Evolutionary conservation across 2,113 vertebrate species (phyloP).

Genomic region (Eptesicus fuscus): DNA sequence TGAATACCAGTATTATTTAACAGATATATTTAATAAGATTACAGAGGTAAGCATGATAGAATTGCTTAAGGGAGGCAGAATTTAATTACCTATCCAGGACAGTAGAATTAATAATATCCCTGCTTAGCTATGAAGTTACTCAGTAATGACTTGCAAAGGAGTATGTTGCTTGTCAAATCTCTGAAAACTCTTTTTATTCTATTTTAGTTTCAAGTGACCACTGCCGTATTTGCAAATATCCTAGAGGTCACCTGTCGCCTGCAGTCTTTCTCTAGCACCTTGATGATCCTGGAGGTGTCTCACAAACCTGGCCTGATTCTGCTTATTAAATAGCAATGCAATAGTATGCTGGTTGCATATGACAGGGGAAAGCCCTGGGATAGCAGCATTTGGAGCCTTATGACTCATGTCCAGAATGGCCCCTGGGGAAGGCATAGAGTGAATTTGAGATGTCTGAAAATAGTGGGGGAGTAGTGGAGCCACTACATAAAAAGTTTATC

Average conservation of each 20-base stretch:
- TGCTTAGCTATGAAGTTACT: constrained; percentile 34
- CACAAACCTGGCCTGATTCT: background rate
- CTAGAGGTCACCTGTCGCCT: background rate
- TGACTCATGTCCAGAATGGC: constrained; percentile 13
- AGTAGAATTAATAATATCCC: constrained; percentile 65
- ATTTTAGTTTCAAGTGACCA: background rate
- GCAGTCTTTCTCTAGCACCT: background rate
- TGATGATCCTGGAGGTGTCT: background rate
- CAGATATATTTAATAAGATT: constrained; percentile 65
- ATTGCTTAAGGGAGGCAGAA: constrained; percentile 57
- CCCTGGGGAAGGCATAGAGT: background rate
- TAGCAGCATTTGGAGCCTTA: constrained; percentile 8
- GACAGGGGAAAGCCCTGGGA: background rate
- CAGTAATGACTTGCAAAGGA: constrained; percentile 9
- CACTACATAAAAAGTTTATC: constrained; percentile 41
- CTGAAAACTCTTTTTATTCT: background rate
- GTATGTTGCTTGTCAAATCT: background rate
- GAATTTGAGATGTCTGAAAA: constrained; percentile 28
- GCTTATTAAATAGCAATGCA: background rate
- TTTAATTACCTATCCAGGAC: constrained; percentile 54
- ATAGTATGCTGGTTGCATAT: background rate
- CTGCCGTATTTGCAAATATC: background rate
- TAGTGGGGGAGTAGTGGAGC: background rate
- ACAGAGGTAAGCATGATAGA: constrained; percentile 45
- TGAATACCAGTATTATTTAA: constrained; percentile 52